Evolutionary conservation across 2,797 vertebrate genomes (phyloP).

Genomic region (Galago senegalensis): DNA sequence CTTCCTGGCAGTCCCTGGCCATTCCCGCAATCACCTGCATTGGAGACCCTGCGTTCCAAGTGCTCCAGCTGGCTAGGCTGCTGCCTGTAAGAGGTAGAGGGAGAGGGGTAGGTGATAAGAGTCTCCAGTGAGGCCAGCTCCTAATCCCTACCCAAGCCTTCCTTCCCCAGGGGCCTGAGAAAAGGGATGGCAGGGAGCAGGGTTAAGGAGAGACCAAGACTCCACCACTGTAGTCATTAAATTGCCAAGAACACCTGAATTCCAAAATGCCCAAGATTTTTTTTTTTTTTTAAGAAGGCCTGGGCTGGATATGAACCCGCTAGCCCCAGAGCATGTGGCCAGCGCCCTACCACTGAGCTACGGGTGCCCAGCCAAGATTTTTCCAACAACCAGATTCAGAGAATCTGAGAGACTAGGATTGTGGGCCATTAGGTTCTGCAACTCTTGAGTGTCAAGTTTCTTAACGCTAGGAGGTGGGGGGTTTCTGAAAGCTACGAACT

Average conservation of each 20-base stretch:
- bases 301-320: too few relatives aligned
- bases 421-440: too few relatives aligned
- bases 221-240: background rate
- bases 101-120: background rate
- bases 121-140: background rate
- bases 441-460: background rate
- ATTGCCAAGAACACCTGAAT: background rate
- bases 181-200: background rate
- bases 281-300: background rate
- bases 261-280: background rate
- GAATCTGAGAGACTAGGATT: background rate
- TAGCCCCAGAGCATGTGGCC: too few relatives aligned
- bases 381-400: background rate
- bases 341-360: too few relatives aligned
- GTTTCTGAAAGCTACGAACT: background rate
- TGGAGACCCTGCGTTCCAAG: constrained; percentile 76
- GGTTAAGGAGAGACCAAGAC: background rate
- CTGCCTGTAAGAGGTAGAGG: constrained; percentile 46
- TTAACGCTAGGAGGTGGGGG: background rate
- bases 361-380: background rate
- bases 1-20: background rate
- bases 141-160: background rate
- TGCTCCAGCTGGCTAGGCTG: constrained; percentile 74
- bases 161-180: background rate
- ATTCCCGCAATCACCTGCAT: constrained; percentile 70